Evolutionary conservation across 2,113 vertebrate genomes (phyloP), one percentile per base, ranked within the genome.

Genomic region (Glareola pratincola): DNA sequence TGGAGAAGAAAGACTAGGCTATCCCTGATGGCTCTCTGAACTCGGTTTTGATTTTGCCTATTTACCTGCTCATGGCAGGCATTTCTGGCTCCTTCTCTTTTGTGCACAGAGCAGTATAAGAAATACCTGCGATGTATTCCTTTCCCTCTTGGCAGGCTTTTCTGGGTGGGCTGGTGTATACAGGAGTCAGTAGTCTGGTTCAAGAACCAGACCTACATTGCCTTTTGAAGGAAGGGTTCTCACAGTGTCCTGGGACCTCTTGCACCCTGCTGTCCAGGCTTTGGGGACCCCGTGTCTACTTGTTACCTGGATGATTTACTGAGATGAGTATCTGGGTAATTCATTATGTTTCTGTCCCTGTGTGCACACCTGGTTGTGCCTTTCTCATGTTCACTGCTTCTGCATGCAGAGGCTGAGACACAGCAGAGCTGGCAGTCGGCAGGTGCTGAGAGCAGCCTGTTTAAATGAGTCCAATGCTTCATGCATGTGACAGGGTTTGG

Each of bases 161-260:
- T 74, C 47, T 73, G 26, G 15, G 63, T 36, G 50, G 47, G 45
- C 36, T 64, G 47, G 9, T 34, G 8, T 5, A 5, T 78, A 32
- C 4, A n/a, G 19, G 29, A 73, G 36, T 56, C 43, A 51, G 15
- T 63, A 72, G 30, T 22, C 63, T 37, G 48, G 27, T 84, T 92
- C 75, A 68, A 27, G 67, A 83, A 12, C 26, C 53, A 69, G 14
- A 8, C 10, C 10, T 47, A 0, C 22, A 14, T 63, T 86, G 32
- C 14, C 66, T 51, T 85, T 50, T 0, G 0, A 60, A 21, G 11
- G 11, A 29, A 29, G 43, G 43, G 27, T 15, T 79, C 3, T 0
- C 27, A 14, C 14, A 30, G 24, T 37, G 34, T 11, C 47, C 26
- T 23, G 4, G 10, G 47, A 85, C 48, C 16, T 75, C 77, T 54